Evolutionary conservation across 1,140 invertebrate genomes (phyloP), one percentile per base, ranked within the genome.

Genomic region (Drosophila biarmipes): DNA sequence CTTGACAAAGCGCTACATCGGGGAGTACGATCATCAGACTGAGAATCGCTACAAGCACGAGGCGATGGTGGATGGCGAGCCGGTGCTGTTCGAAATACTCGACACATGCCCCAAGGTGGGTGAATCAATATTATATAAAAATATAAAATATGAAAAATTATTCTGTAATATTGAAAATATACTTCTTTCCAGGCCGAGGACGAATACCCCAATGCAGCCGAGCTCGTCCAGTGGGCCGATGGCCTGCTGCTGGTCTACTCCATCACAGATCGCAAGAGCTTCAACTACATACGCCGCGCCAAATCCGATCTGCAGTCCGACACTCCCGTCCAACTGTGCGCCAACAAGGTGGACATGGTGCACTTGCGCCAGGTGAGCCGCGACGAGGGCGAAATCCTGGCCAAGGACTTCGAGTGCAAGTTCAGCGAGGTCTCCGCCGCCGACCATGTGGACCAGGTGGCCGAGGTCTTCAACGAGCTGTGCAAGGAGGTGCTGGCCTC

Each of bases 1-100:
- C 91, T 92, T 98, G 43, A 98, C 97, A 0, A 96, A 96, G 84
- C 93, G 97, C 71, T 98, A 97, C 92, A 98, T 98, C 64, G 97
- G 97, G 45, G 97, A 98, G 93, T 98, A 98, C 92, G 97, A 98
- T 92, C 97, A 98, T 92, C 96, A 97, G 92, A 95, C 96, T 97
- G 97, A 98, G 92, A 97, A 96, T 81, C 95, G 96, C 86, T 98
- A 98, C 91, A 98, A 98, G 87, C 96, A 98, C 90, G 97, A 98
- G 92, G 95, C 96, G n/a, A 92, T 97, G 73, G 95, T 98, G 12
- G 97, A 98, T 85, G 96, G 96, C 6, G 98, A 98, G 87, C 95
- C 97, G 4, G 95, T 98, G 56, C 93, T 98, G 24, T 98, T 98
- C 90, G 98, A 98, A 93, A 97, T 98, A 79, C 93, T 98, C 58